These are phyloP conservation scores for Adineta ricciae DNA, from an alignment of 2,888 invertebrate species.

Conservation along the genomic window DNA sequence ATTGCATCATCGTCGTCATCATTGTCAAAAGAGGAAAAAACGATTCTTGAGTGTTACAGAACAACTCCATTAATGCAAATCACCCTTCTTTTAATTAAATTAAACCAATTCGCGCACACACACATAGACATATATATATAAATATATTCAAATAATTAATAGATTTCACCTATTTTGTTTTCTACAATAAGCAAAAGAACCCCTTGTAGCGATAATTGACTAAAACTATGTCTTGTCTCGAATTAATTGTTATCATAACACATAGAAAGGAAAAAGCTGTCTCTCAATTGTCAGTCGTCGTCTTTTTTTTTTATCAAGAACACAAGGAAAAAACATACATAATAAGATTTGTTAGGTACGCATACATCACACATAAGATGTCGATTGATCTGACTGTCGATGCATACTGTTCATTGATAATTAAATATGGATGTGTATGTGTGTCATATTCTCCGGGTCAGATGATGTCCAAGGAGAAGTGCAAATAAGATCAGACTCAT, in stretches of 20 bases:
- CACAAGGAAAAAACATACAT: neutral
- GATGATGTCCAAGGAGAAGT: neutral
- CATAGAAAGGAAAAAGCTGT: neutral
- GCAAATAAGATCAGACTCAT: slow-evolving; percentile 9
- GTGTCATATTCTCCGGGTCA: neutral
- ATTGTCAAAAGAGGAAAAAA: neutral
- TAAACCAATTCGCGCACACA: neutral
- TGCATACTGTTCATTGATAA: neutral
- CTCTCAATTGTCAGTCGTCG: neutral
- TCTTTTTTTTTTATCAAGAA: neutral
- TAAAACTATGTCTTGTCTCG: neutral
- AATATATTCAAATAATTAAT: neutral
- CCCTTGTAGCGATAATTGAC: neutral
- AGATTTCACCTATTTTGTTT: neutral
- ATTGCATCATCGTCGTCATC: neutral
- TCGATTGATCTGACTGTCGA: neutral
- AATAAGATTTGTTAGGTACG: neutral
- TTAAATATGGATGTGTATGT: neutral
- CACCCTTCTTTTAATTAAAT: neutral
- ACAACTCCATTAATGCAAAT: neutral
- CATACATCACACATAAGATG: neutral
- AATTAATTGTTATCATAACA: neutral
- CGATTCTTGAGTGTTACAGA: neutral
- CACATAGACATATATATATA: too few relatives aligned
- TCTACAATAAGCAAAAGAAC: neutral